phyloP scores from a whole-genome alignment of 2,113 vertebrate genomes.

The Camarhynchus parvulus region DNA sequence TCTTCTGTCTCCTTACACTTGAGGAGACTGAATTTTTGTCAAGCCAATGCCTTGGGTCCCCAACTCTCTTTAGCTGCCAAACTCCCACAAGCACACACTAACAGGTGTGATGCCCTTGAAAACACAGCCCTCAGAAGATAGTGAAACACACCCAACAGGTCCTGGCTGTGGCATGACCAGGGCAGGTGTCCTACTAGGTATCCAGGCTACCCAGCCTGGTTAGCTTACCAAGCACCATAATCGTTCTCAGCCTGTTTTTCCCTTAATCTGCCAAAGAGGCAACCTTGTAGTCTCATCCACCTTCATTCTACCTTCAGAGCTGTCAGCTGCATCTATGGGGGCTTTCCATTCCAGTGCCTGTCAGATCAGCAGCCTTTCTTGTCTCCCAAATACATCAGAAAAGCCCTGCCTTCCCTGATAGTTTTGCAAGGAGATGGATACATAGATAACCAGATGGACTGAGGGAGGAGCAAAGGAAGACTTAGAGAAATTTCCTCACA shows the following conservation, averaged over 20 bases:
- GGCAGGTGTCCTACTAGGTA: neutral
- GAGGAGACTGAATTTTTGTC: neutral
- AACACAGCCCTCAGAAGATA: neutral
- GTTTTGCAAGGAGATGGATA: neutral
- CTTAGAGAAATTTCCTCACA: neutral
- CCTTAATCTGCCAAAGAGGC: neutral
- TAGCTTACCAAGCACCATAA: neutral
- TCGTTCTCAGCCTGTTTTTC: neutral
- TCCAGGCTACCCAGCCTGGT: neutral
- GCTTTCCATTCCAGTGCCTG: neutral
- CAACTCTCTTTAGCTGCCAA: neutral
- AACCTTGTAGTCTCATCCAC: neutral
- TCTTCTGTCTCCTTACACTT: neutral
- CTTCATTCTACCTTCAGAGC: neutral
- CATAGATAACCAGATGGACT: accelerated
- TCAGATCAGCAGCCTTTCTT: neutral
- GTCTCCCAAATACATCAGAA: neutral
- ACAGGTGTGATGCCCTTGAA: neutral
- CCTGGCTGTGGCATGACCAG: neutral
- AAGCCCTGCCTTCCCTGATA: neutral
- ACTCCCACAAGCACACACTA: neutral
- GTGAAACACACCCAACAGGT: neutral
- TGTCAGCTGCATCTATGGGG: neutral
- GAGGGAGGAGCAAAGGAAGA: neutral
- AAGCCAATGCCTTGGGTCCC: neutral